These are phyloP conservation scores for Tenthredo scrophulariae DNA, from an alignment of 2,888 invertebrate genomes.

Conservation along the genomic window DNA sequence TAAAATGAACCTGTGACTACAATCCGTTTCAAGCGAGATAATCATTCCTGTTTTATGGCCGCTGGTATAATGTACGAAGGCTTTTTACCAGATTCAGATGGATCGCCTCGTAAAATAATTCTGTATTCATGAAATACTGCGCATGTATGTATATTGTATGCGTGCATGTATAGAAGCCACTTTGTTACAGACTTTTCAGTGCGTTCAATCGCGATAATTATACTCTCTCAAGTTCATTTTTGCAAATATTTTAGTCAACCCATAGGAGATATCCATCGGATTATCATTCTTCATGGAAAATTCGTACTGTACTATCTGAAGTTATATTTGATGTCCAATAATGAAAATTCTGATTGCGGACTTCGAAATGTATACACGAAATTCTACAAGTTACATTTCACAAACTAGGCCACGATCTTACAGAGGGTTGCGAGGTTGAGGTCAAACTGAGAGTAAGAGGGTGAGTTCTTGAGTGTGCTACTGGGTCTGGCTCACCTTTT, in stretches of 20 bases:
- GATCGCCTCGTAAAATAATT: background rate
- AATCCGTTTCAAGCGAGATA: conserved; percentile 5
- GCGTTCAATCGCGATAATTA: background rate
- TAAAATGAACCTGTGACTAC: background rate
- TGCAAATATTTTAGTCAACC: background rate
- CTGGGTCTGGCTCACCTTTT: background rate
- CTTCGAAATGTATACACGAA: background rate
- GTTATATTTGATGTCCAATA: background rate
- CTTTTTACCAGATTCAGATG: background rate
- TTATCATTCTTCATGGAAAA: background rate
- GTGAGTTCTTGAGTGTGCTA: background rate
- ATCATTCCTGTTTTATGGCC: background rate
- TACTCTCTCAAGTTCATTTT: background rate
- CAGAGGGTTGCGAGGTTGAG: conserved; percentile 5
- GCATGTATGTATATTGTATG: background rate
- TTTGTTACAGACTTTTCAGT: background rate
- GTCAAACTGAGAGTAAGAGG: background rate
- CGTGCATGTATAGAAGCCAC: background rate
- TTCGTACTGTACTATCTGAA: background rate
- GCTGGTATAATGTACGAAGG: background rate
- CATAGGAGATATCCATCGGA: background rate
- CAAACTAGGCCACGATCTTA: conserved; percentile 15
- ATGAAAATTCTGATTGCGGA: background rate
- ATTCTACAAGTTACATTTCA: background rate
- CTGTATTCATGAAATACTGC: background rate